A percentile compares a stretch with the other conserved stretches of the same genome.
Evolutionary conservation across 2,797 vertebrate species (phyloP).

Genomic region (Poeciliopsis presidionis): DNA sequence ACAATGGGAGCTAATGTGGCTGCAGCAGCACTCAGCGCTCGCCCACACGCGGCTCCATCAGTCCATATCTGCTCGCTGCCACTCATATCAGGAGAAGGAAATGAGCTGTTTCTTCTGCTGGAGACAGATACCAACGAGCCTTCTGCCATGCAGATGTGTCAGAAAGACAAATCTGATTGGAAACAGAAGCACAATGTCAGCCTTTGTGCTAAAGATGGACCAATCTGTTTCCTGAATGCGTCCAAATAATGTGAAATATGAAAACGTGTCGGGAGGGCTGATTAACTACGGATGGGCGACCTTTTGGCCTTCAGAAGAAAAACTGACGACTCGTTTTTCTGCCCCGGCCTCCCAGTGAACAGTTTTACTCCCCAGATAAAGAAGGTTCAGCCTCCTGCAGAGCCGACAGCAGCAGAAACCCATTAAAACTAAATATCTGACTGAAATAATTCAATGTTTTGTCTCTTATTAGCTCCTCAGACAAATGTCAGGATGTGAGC

Average conservation of each 20-base stretch:
- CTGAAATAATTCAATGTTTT: neutral
- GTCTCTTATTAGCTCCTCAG: slow-evolving; percentile 1
- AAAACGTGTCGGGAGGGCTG: slow-evolving; percentile 16
- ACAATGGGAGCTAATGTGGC: slow-evolving; percentile 65
- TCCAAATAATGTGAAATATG: slow-evolving; percentile 44
- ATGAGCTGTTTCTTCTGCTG: slow-evolving; percentile 48
- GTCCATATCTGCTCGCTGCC: slow-evolving; percentile 53
- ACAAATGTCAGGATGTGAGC: neutral
- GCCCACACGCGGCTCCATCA: slow-evolving; percentile 61
- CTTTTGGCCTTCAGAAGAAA: slow-evolving; percentile 9
- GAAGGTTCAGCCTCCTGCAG: neutral
- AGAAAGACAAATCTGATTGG: slow-evolving; percentile 45
- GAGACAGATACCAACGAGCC: slow-evolving; percentile 17
- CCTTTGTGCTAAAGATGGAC: slow-evolving; percentile 39
- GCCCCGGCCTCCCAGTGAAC: neutral
- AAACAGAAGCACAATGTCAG: slow-evolving; percentile 16
- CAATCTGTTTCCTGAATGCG: slow-evolving; percentile 45
- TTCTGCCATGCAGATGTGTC: slow-evolving; percentile 33
- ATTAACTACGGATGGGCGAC: neutral
- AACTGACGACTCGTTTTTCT: slow-evolving; percentile 1
- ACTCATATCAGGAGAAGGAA: slow-evolving; percentile 65
- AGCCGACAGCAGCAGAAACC: neutral
- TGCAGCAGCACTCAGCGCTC: slow-evolving; percentile 49
- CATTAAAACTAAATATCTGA: slow-evolving; percentile 1
- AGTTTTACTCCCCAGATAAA: neutral